phyloP scores from a whole-genome alignment of 64 coral and sea anemone genomes.

The Stichodactyla helianthus region DNA sequence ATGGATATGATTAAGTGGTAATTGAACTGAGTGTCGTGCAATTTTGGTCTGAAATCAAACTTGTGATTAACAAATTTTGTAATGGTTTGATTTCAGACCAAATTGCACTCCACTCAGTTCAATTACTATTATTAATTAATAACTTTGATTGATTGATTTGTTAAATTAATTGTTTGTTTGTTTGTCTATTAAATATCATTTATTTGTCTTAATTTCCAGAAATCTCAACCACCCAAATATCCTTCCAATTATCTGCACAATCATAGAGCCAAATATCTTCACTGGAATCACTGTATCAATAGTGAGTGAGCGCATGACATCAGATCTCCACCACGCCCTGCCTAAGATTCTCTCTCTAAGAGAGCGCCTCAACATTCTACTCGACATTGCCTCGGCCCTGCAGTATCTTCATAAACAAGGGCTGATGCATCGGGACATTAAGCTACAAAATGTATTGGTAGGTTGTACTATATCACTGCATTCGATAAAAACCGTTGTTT shows the following conservation, averaged over 20 bases:
- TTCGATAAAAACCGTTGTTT: too few relatives aligned
- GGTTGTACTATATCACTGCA: not conserved
- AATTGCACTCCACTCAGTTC: too few relatives aligned
- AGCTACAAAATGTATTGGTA: conserved; percentile 64
- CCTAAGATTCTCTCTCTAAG: conserved; percentile 24
- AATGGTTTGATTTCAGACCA: too few relatives aligned
- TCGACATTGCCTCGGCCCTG: conserved; percentile 52
- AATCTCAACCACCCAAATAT: conserved; percentile 38
- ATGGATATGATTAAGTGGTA: too few relatives aligned
- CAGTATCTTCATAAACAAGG: conserved; percentile 49
- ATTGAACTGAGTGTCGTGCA: too few relatives aligned
- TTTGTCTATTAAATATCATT: not conserved
- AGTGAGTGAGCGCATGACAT: conserved; percentile 49
- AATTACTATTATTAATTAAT: too few relatives aligned
- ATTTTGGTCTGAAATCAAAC: too few relatives aligned
- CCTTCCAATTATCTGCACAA: conserved; percentile 46
- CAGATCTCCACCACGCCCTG: conserved; percentile 50
- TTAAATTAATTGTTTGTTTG: too few relatives aligned
- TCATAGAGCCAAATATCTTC: conserved; percentile 8
- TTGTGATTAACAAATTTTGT: too few relatives aligned
- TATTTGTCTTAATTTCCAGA: conserved; percentile 9
- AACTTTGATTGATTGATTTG: too few relatives aligned
- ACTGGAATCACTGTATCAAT: conserved; percentile 30
- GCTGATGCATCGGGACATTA: conserved; percentile 62
- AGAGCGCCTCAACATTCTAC: conserved; percentile 29